Evolutionary conservation across 2,113 vertebrate species (phyloP).

Genomic region (Nyctereutes procyonoides): DNA sequence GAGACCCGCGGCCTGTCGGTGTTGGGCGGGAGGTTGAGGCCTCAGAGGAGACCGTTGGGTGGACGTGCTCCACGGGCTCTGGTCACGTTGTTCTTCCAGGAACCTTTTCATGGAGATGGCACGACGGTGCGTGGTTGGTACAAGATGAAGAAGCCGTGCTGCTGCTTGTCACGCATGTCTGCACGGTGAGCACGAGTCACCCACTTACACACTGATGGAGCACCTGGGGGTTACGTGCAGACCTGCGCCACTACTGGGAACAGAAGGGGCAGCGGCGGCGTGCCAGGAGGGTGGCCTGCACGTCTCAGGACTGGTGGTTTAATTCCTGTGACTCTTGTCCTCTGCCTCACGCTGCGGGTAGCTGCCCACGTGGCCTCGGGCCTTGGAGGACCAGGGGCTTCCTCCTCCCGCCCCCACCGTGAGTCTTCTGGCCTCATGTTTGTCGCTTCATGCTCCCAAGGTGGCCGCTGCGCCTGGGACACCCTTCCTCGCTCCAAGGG

Average conservation of each 20-base stretch:
- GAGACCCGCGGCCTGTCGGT: rapidly evolving
- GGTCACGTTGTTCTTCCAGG: not conserved
- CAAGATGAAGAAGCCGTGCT: not conserved
- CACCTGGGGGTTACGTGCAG: rapidly evolving
- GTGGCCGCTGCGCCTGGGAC: not conserved
- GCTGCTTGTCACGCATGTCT: too few relatives aligned
- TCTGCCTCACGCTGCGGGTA: not conserved
- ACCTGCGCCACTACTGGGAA: not conserved
- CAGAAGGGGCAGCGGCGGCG: not conserved
- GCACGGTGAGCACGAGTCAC: rapidly evolving
- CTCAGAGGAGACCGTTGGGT: rapidly evolving
- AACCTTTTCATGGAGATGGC: rapidly evolving
- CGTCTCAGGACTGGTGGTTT: not conserved
- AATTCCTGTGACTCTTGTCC: rapidly evolving
- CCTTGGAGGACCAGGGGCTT: not conserved
- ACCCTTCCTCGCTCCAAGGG: not conserved
- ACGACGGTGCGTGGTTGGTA: rapidly evolving
- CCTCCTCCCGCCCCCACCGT: not conserved
- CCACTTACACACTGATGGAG: not conserved
- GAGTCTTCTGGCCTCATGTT: not conserved
- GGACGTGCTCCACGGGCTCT: rapidly evolving
- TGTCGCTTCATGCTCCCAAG: not conserved
- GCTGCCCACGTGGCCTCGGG: not conserved
- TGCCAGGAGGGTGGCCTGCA: not conserved
- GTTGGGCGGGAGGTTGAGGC: rapidly evolving